phyloP scores from a whole-genome alignment of 2,888 invertebrate species.

The Drosophila anomelani region DNA sequence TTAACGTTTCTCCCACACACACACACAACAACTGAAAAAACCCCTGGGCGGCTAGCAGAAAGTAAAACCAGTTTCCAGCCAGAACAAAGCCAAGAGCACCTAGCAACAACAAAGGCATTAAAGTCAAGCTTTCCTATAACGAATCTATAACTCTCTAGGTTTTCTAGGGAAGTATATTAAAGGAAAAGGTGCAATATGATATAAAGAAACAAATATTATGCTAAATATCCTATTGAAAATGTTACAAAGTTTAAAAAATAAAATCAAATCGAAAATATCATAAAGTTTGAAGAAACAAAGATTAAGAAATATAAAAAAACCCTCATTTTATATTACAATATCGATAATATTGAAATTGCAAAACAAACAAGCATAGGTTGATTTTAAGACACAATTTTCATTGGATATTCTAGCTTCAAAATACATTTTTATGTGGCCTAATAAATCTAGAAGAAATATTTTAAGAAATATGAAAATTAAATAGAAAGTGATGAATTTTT shows the following conservation, averaged over 20 bases:
- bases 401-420: no score
- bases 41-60: slow-evolving; percentile 24
- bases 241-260: not conserved
- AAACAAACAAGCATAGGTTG: no score
- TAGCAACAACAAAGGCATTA: slow-evolving; percentile 32
- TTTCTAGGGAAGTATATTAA: not conserved
- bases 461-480: no score
- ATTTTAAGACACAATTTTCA: no score
- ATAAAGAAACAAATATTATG: not conserved
- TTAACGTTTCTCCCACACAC: slow-evolving; percentile 29
- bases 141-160: not conserved
- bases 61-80: slow-evolving; percentile 53
- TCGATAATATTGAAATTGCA: no score
- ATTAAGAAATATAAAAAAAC: no score
- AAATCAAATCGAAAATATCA: no score
- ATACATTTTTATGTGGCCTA: no score
- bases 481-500: no score
- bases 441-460: no score
- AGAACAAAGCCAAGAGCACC: slow-evolving; percentile 44
- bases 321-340: no score
- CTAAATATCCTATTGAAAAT: not conserved
- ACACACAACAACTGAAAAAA: slow-evolving; percentile 5
- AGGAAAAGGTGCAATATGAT: not conserved
- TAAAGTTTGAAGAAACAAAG: no score
- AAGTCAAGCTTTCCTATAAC: not conserved